phyloP scores from a whole-genome alignment of 2,797 vertebrate genomes.

The Hemibagrus guttatus region DNA sequence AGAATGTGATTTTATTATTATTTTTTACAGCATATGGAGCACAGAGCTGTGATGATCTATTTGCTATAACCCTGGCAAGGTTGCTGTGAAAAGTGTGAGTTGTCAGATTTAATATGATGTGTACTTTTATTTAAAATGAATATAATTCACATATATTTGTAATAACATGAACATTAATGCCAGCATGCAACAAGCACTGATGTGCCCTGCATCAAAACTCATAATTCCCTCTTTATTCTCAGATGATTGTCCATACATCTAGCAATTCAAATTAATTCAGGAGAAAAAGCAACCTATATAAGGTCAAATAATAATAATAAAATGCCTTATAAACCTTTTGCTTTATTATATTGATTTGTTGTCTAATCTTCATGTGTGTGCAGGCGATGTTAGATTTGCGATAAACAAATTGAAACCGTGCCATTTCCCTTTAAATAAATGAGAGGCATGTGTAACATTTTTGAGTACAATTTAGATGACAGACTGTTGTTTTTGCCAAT shows the following conservation, averaged over 20 bases:
- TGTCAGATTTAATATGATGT: conserved; percentile 12
- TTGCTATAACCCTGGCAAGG: conserved; percentile 63
- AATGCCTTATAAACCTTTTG: neutral
- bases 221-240: conserved; percentile 16
- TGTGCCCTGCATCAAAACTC: neutral
- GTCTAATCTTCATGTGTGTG: neutral
- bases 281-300: conserved; percentile 12
- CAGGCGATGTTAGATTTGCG: neutral
- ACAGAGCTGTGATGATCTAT: conserved; percentile 61
- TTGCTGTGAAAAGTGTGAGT: conserved; percentile 62
- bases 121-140: neutral
- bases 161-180: neutral
- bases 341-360: neutral
- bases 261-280: neutral
- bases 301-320: conserved; percentile 1
- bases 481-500: neutral
- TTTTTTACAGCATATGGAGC: conserved; percentile 61
- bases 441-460: conserved; percentile 19
- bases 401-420: conserved; percentile 7
- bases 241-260: neutral
- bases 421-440: neutral
- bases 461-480: conserved; percentile 32
- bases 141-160: neutral
- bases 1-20: conserved; percentile 69
- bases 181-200: conserved; percentile 1